Conservation (phyloP, 2,113 vertebrate genomes). For the Cervus canadensis region DNA sequence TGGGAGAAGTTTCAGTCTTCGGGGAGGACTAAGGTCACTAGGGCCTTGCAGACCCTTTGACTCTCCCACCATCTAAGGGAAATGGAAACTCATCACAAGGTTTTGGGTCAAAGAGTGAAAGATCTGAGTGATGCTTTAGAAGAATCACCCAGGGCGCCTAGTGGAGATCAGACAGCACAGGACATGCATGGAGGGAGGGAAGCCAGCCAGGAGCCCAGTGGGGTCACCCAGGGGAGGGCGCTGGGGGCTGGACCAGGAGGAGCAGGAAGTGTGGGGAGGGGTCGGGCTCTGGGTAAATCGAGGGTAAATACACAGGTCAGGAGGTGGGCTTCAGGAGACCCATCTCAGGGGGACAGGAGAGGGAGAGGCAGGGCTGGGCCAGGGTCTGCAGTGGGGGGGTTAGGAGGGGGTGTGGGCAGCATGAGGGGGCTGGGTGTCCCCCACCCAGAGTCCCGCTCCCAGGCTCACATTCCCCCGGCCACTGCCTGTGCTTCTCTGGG, state of each 20-base stretch:
- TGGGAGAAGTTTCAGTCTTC: too few species aligned
- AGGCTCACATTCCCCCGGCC: neutral
- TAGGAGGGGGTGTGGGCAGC: neutral
- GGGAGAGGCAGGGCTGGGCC: too few species aligned
- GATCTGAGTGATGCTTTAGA: neutral
- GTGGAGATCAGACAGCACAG: neutral
- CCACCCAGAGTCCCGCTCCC: neutral
- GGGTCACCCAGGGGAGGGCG: fast-evolving
- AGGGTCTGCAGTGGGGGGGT: neutral
- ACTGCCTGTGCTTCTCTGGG: neutral
- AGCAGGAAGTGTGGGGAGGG: fast-evolving
- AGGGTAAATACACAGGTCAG: neutral
- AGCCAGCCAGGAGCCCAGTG: too few species aligned
- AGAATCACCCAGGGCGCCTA: neutral
- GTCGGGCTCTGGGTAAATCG: fast-evolving
- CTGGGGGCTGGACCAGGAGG: too few species aligned
- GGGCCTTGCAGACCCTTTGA: neutral
- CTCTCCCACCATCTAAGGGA: neutral
- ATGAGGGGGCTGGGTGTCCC: fast-evolving
- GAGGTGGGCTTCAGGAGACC: fast-evolving
- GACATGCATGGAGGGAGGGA: fast-evolving
- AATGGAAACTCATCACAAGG: too few species aligned
- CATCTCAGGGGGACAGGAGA: neutral
- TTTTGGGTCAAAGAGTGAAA: too few species aligned
- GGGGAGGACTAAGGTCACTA: fast-evolving